Evolutionary conservation across 1,140 invertebrate genomes (phyloP).

Genomic region (Penaeus vannamei): DNA sequence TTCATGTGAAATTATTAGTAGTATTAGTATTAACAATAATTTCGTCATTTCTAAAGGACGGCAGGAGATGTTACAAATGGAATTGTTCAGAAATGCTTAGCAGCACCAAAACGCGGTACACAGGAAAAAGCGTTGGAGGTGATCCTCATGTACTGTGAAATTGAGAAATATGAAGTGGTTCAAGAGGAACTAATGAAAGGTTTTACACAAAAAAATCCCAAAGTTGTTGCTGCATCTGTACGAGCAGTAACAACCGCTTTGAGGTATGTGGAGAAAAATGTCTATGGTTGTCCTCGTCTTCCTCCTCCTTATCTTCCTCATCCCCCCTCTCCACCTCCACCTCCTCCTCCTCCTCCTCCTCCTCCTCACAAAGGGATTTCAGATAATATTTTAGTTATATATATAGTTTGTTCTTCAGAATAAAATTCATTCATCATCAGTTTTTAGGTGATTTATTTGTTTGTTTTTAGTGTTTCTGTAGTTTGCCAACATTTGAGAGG

Average conservation of each 20-base stretch:
- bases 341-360: too few relatives aligned
- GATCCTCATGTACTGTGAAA: constrained; percentile 93
- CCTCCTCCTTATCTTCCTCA: background rate
- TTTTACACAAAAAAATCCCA: constrained; percentile 92
- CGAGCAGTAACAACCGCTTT: constrained; percentile 82
- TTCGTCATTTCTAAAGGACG: constrained; percentile 77
- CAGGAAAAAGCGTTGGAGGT: constrained; percentile 92
- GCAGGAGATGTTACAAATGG: constrained; percentile 90
- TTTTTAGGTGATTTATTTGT: too few relatives aligned
- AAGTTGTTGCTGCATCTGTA: constrained; percentile 91
- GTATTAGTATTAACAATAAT: constrained; percentile 20
- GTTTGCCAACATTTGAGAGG: too few relatives aligned
- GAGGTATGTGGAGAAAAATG: constrained; percentile 72
- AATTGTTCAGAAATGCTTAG: constrained; percentile 92
- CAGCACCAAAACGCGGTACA: constrained; percentile 90
- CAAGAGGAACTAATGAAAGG: constrained; percentile 94
- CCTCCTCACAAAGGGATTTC: too few relatives aligned
- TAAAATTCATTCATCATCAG: too few relatives aligned
- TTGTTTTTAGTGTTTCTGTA: too few relatives aligned
- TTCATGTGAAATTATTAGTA: too few relatives aligned
- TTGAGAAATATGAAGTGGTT: constrained; percentile 93
- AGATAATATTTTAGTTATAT: too few relatives aligned
- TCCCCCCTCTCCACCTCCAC: too few relatives aligned
- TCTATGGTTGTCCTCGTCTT: background rate
- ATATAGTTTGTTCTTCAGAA: too few relatives aligned